phyloP scores from a whole-genome alignment of 2,113 vertebrate genomes.

The Dipodomys spectabilis region DNA sequence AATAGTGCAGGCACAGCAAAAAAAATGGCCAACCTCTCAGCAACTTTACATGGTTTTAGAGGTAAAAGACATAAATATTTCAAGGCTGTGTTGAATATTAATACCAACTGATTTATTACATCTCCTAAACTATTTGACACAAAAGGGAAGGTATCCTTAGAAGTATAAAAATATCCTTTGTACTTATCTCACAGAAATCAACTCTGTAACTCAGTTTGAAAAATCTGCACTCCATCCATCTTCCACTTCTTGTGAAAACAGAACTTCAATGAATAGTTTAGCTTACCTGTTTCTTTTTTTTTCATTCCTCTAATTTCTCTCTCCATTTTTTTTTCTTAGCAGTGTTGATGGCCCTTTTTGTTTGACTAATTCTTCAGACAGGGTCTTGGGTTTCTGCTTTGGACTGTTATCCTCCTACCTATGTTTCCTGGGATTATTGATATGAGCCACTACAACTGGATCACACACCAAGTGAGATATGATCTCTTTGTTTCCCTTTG shows the following conservation, averaged over 20 bases:
- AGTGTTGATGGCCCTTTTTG: too few relatives aligned
- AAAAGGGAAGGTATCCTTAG: background rate
- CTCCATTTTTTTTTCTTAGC: too few relatives aligned
- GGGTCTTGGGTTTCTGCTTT: too few relatives aligned
- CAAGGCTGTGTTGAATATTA: background rate
- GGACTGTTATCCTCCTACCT: too few relatives aligned
- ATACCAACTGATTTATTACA: background rate
- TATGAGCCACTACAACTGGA: too few relatives aligned
- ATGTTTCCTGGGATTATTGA: too few relatives aligned
- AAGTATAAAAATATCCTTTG: background rate
- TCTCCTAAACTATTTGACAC: background rate
- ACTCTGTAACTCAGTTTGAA: background rate
- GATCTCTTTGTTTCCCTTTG: too few relatives aligned
- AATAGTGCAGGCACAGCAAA: background rate
- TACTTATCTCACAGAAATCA: background rate
- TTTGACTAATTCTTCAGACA: too few relatives aligned
- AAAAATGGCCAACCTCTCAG: background rate
- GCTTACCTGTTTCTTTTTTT: background rate
- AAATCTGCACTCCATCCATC: background rate
- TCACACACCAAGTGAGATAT: too few relatives aligned
- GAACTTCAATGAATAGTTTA: background rate
- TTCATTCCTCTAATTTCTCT: too few relatives aligned
- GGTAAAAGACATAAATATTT: background rate
- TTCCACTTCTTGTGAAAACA: background rate
- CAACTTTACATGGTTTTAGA: background rate